Evolutionary conservation across 2,113 vertebrate genomes (phyloP).

Genomic region (Ahaetulla prasina): DNA sequence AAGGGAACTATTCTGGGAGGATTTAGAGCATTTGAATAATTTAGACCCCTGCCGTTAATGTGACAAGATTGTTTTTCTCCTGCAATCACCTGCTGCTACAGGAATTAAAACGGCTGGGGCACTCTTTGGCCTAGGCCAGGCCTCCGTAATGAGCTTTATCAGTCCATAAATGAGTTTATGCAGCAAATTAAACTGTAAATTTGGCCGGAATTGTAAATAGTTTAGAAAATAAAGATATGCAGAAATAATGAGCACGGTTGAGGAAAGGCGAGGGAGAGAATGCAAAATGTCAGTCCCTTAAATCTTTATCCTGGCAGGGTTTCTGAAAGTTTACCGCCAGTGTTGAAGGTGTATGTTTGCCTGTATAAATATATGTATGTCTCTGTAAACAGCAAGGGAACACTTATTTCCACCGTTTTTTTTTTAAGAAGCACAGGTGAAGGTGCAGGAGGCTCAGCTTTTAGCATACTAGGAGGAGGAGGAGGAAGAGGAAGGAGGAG

Average conservation of each 20-base stretch:
- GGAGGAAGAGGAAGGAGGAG: neutral
- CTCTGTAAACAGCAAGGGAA: slow-evolving; percentile 51
- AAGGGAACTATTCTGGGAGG: slow-evolving; percentile 82
- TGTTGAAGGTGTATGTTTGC: slow-evolving; percentile 19
- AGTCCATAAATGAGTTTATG: slow-evolving; percentile 88
- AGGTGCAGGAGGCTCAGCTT: neutral
- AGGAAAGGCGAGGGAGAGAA: slow-evolving; percentile 50
- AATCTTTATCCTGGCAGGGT: slow-evolving; percentile 66
- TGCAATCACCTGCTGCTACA: slow-evolving; percentile 87
- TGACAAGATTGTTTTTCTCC: slow-evolving; percentile 98
- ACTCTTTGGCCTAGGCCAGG: slow-evolving; percentile 73
- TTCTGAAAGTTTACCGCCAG: slow-evolving; percentile 61
- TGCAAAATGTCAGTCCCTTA: slow-evolving; percentile 76
- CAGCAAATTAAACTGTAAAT: slow-evolving; percentile 87
- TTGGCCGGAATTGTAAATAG: slow-evolving; percentile 81
- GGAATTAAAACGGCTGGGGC: slow-evolving; percentile 82
- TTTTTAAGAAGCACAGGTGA: slow-evolving; percentile 44
- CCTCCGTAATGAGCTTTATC: slow-evolving; percentile 87
- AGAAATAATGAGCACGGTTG: slow-evolving; percentile 72
- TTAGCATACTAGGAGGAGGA: neutral
- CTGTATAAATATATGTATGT: slow-evolving; percentile 18
- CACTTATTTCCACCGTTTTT: slow-evolving; percentile 25
- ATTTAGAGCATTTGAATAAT: slow-evolving; percentile 99
- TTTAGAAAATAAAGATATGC: slow-evolving; percentile 84
- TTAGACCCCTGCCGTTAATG: slow-evolving; percentile 90